Base-by-base conservation (phyloP, 2,888 invertebrate genomes). In the Parthenolecanium corni region DNA sequence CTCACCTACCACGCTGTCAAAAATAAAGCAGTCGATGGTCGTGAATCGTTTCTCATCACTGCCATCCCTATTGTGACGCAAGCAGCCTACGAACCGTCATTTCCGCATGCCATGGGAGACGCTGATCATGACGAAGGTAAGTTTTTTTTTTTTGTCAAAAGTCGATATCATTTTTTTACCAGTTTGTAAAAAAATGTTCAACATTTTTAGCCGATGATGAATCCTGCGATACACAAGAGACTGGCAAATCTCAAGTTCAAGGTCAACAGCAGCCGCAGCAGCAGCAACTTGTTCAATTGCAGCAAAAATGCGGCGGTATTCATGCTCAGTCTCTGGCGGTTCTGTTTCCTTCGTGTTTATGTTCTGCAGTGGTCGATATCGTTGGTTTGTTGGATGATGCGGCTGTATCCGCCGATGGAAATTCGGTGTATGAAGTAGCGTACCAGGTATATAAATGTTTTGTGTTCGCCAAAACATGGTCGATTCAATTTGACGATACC, bases 351-450 rank as follows among this genome's bases (percentile, higher is more conserved):
- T 97, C 98, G 0, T 91, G 89, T 49, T 77, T 99, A 23, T 96
- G 98, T 73, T 89, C 94, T 0, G 92, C 96, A 0, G 94, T 95
- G 0, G 86, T 97, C 61, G 90, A 90, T 73, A 93, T 99, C 65
- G 89, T 98, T 14, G 85, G 89, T 69, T 79, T 97, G 62, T 76
- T 99, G 53, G 96, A 98, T 71, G 98, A 99, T 74, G 89, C 93
- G 0, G 94, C 96, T 1, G 95, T 98, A 3, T 90, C 93, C 0
- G 78, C 82, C 2, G 93, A 95, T 72, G 97, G 97, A 0, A 86
- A 87, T 71, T 87, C 91, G n/a, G 97, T 98, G 0, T 93, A 94
- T 72, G 95, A 96, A 78, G 87, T 94, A 1, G 93, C 97, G 62
- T 93, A 93, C 74, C 91, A 92, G 78, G 89, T 90, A 70, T 74